A percentile compares a stretch with the other conserved stretches of the same genome.
Conservation (phyloP, 2,888 invertebrate species). For the Drosophila algonquin region DNA sequence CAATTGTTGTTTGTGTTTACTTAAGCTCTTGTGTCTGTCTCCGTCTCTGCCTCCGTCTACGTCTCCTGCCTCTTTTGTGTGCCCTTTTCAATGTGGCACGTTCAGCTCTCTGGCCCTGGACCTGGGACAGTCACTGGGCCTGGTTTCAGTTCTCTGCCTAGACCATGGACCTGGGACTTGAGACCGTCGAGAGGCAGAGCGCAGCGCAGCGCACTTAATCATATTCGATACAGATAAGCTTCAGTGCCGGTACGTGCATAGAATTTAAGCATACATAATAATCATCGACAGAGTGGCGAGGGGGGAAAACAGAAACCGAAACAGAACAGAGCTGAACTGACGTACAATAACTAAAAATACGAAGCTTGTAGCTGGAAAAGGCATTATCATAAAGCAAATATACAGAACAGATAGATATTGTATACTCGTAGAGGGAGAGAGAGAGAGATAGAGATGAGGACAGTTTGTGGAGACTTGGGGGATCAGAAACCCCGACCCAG, state of each 20-base stretch:
- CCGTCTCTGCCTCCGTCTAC: not conserved
- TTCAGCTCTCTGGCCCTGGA: conserved; percentile 39
- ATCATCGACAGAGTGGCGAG: conserved; percentile 57
- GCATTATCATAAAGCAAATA: conserved; percentile 71
- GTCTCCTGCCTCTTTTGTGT: conserved; percentile 45
- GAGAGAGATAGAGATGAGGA: conserved; percentile 11
- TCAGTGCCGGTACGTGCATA: conserved; percentile 76
- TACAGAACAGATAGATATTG: conserved; percentile 28
- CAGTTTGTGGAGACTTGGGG: conserved; percentile 35
- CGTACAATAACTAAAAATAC: conserved; percentile 23
- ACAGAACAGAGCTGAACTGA: conserved; percentile 1
- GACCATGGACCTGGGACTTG: conserved; percentile 31
- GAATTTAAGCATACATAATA: conserved; percentile 78
- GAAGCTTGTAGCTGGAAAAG: conserved; percentile 48
- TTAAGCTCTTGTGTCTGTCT: conserved; percentile 61
- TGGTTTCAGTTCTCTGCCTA: conserved; percentile 22
- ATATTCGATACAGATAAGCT: conserved; percentile 80
- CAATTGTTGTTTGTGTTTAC: conserved; percentile 64
- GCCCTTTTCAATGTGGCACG: conserved; percentile 78
- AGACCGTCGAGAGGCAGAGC: conserved; percentile 32
- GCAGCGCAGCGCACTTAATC: conserved; percentile 73
- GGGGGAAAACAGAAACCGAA: not conserved
- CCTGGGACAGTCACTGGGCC: conserved; percentile 15
- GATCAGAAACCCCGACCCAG: conserved; percentile 39
- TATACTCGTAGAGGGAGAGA: not conserved